Evolutionary conservation across 2,888 invertebrate species (phyloP).

Genomic region (Alviniconcha strummeri): DNA sequence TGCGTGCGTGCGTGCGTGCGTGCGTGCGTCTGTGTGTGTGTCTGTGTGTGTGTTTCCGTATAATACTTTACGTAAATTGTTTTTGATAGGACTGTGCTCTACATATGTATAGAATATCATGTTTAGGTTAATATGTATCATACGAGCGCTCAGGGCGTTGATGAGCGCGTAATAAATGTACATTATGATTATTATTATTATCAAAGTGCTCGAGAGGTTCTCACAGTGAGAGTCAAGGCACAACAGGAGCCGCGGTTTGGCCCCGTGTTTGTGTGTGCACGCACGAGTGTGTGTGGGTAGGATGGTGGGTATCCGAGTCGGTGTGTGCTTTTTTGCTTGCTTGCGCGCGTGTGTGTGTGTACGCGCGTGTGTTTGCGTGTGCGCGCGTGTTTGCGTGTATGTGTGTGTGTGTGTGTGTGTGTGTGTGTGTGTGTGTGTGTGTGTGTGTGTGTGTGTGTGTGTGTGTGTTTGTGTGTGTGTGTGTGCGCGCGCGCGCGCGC

Average conservation of each 20-base stretch:
- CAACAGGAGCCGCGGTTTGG: too few species aligned
- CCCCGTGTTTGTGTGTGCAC: too few species aligned
- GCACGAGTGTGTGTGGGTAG: neutral
- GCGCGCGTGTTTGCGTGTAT: neutral
- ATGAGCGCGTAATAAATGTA: too few species aligned
- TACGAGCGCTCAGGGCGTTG: too few species aligned
- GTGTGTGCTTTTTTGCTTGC: neutral
- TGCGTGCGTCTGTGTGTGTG: neutral
- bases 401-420: conserved; percentile 12
- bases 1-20: neutral
- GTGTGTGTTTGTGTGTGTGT: conserved; percentile 1
- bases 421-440: conserved; percentile 14
- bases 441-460: conserved; percentile 11
- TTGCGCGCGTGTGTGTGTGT: neutral
- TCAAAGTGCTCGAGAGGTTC: too few species aligned
- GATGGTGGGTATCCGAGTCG: neutral
- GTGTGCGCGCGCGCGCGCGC: neutral
- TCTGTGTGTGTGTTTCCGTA: neutral
- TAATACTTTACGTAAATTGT: neutral
- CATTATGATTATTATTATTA: too few species aligned
- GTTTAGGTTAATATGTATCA: too few species aligned
- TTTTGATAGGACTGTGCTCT: neutral
- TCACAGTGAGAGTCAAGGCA: too few species aligned
- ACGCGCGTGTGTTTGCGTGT: neutral
- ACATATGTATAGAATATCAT: too few species aligned